Evolutionary conservation across 2,888 invertebrate genomes (phyloP).

Genomic region (Hypena proboscidalis): DNA sequence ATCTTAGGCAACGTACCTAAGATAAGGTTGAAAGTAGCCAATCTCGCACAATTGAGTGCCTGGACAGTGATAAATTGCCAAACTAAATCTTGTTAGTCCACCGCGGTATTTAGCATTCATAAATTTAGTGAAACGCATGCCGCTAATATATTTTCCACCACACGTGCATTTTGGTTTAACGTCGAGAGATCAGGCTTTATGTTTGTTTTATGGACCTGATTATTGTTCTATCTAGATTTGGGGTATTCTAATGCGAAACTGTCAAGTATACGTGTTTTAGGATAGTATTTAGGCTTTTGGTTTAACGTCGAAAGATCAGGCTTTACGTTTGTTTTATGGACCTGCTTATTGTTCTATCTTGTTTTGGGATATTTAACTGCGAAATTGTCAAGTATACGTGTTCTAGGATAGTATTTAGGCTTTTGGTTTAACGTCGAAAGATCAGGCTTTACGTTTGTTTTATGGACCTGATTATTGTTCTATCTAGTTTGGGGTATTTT

Average conservation of each 20-base stretch:
- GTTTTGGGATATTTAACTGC: too few species aligned
- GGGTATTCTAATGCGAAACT: neutral
- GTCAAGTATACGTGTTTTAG: neutral
- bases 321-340: too few species aligned
- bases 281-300: too few species aligned
- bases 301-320: too few species aligned
- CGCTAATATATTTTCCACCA: constrained; percentile 40
- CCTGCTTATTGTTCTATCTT: too few species aligned
- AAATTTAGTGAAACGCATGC: constrained; percentile 43
- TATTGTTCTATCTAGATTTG: constrained; percentile 1
- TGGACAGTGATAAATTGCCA: constrained; percentile 49
- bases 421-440: too few species aligned
- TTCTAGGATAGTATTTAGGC: too few species aligned
- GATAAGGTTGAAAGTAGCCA: constrained; percentile 47
- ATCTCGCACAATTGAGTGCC: constrained; percentile 44
- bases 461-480: too few species aligned
- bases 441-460: too few species aligned
- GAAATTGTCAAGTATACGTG: too few species aligned
- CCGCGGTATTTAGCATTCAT: constrained; percentile 48
- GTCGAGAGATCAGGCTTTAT: constrained; percentile 28
- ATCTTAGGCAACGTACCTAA: constrained; percentile 44
- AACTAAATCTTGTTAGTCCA: constrained; percentile 43
- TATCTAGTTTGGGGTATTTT: too few species aligned
- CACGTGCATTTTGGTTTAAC: constrained; percentile 39
- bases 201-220: constrained; percentile 5